phyloP scores from a whole-genome alignment of 2,888 invertebrate species.

The Acanthopleura granulata region DNA sequence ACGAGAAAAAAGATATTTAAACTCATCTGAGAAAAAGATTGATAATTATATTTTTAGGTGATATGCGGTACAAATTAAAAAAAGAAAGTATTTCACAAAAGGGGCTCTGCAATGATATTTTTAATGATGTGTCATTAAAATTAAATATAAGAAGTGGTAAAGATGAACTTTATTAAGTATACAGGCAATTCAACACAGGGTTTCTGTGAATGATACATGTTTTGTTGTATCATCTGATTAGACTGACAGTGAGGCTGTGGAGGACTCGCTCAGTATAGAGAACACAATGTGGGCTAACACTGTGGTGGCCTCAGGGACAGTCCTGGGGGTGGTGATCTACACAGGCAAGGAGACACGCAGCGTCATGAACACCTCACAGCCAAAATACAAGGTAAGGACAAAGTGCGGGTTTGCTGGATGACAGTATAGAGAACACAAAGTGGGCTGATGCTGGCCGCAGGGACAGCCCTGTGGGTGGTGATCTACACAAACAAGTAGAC shows the following conservation, averaged over 20 bases:
- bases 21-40: too few relatives aligned
- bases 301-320: constrained; percentile 96
- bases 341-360: constrained; percentile 96
- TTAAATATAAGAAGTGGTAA: too few relatives aligned
- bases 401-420: too few relatives aligned
- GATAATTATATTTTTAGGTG: too few relatives aligned
- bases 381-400: constrained; percentile 87
- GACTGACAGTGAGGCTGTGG: constrained; percentile 76
- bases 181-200: too few relatives aligned
- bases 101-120: too few relatives aligned
- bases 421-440: constrained; percentile 94
- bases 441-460: constrained; percentile 98
- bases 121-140: too few relatives aligned
- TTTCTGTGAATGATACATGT: background rate
- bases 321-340: constrained; percentile 95
- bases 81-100: too few relatives aligned
- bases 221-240: constrained; percentile 30
- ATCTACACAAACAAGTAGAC: constrained; percentile 98
- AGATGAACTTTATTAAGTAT: too few relatives aligned
- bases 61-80: too few relatives aligned
- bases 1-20: too few relatives aligned
- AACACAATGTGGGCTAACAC: constrained; percentile 99
- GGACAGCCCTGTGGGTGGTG: constrained; percentile 93
- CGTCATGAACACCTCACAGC: constrained; percentile 98
- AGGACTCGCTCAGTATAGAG: constrained; percentile 90